A percentile compares a stretch with the other conserved stretches of the same genome.
These are phyloP conservation scores for Buphagus erythrorhynchus DNA, from an alignment of 2,797 vertebrate species.

Conservation along the genomic window DNA sequence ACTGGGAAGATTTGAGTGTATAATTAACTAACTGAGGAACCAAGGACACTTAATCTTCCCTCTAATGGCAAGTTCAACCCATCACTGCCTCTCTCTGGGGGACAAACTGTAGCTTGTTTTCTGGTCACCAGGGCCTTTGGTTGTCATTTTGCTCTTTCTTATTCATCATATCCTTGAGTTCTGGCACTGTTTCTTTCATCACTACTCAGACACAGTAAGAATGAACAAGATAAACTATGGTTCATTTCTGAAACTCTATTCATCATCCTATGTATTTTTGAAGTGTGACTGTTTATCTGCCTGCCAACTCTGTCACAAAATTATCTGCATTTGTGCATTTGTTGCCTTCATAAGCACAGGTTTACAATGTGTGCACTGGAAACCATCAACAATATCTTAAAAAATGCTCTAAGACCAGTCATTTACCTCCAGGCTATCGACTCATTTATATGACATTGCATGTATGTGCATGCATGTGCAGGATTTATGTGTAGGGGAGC, in stretches of 20 bases:
- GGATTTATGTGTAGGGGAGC: background rate
- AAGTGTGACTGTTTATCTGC: slow-evolving; percentile 31
- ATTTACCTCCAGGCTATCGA: background rate
- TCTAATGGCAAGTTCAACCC: slow-evolving; percentile 90
- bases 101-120: slow-evolving; percentile 87
- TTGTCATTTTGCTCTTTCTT: slow-evolving; percentile 87
- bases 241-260: slow-evolving; percentile 80
- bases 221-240: slow-evolving; percentile 83
- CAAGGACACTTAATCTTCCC: slow-evolving; percentile 92
- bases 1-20: slow-evolving; percentile 88
- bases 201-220: slow-evolving; percentile 87
- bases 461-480: background rate
- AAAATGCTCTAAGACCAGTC: background rate
- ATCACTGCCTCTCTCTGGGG: slow-evolving; percentile 84
- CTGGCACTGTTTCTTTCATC: slow-evolving; percentile 88
- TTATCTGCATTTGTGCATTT: background rate
- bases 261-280: slow-evolving; percentile 77
- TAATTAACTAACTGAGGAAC: slow-evolving; percentile 92
- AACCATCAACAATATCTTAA: background rate
- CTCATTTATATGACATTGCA: background rate
- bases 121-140: slow-evolving; percentile 86
- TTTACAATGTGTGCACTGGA: background rate
- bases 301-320: background rate
- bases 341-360: background rate
- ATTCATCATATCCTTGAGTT: slow-evolving; percentile 85